These are phyloP conservation scores for Chrysina gloriosa DNA, from an alignment of 2,888 invertebrate species.

Conservation along the genomic window DNA sequence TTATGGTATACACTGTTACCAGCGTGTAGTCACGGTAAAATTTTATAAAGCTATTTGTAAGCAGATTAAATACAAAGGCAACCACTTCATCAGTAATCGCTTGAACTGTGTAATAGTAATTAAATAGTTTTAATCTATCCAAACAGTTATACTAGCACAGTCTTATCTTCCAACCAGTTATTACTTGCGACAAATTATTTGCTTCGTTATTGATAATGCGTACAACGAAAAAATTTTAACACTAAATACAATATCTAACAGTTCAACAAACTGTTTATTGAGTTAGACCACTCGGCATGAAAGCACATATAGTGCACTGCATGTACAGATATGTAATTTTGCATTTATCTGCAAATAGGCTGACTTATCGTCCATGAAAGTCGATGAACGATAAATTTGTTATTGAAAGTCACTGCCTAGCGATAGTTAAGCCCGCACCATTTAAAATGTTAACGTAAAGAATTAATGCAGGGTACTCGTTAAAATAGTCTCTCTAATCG, in stretches of 20 bases:
- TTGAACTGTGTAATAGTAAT: no score
- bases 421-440: conserved; percentile 25
- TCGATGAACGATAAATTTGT: conserved; percentile 40
- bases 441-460: conserved; percentile 6
- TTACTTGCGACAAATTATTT: conserved; percentile 30
- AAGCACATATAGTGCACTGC: background rate
- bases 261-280: conserved; percentile 37
- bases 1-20: no score
- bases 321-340: conserved; percentile 22
- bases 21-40: no score
- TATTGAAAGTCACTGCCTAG: conserved; percentile 25
- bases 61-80: no score
- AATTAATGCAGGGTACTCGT: background rate
- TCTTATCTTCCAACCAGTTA: conserved; percentile 6
- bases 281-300: background rate
- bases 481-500: conserved; percentile 11
- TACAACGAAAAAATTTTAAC: conserved; percentile 21
- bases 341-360: conserved; percentile 40
- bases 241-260: conserved; percentile 21
- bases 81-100: no score
- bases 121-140: no score
- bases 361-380: conserved; percentile 30
- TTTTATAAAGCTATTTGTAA: no score
- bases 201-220: conserved; percentile 18
- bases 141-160: background rate